These are phyloP conservation scores for Dascyllus trimaculatus DNA, from an alignment of 2,113 vertebrate species.

Conservation along the genomic window DNA sequence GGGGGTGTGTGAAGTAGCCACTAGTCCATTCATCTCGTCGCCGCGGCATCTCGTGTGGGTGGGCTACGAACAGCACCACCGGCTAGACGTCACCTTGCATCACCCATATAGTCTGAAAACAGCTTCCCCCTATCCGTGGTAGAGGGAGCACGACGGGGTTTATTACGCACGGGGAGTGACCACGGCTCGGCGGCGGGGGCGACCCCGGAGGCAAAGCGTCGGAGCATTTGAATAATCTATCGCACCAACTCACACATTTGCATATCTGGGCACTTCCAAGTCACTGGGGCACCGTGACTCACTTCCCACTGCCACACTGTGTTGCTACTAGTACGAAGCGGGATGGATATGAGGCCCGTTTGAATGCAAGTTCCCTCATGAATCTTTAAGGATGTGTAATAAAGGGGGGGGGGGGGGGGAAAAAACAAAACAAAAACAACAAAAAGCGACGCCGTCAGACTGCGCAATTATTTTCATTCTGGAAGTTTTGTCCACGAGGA, in stretches of 20 bases:
- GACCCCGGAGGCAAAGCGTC: conserved; percentile 63
- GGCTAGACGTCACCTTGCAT: conserved; percentile 51
- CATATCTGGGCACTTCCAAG: conserved; percentile 73
- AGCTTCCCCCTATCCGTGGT: background rate
- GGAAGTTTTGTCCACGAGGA: conserved; percentile 53
- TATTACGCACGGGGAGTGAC: conserved; percentile 70
- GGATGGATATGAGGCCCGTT: conserved; percentile 69
- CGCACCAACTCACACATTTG: conserved; percentile 72
- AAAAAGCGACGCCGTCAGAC: conserved; percentile 30
- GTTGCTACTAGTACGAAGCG: conserved; percentile 55
- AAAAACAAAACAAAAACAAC: background rate
- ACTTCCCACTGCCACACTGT: conserved; percentile 61
- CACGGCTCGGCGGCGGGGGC: conserved; percentile 50
- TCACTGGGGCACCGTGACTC: conserved; percentile 75
- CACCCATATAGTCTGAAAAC: conserved; percentile 41
- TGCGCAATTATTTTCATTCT: conserved; percentile 51
- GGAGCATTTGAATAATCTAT: conserved; percentile 77
- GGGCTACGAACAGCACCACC: conserved; percentile 24
- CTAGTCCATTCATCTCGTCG: conserved; percentile 23
- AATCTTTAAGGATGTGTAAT: conserved; percentile 68
- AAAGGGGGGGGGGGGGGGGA: conserved; percentile 30
- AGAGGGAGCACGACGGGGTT: conserved; percentile 34
- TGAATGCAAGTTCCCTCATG: conserved; percentile 62
- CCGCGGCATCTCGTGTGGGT: conserved; percentile 25
- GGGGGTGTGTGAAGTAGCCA: conserved; percentile 14